Conservation (phyloP, 92 coral and sea anemone genomes). For the Hydrozoanthus gracilis region DNA sequence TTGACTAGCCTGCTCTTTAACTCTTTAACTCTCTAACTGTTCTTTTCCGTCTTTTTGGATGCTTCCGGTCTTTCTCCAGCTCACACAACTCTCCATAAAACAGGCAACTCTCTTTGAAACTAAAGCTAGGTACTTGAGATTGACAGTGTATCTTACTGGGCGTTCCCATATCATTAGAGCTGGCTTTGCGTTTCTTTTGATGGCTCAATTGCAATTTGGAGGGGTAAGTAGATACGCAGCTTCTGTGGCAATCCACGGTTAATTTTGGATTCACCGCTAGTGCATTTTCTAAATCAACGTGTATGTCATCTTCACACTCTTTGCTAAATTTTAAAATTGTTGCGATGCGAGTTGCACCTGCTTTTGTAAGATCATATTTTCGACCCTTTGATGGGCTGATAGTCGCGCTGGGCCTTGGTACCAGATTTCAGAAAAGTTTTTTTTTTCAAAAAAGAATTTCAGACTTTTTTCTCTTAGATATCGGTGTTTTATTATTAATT, state of each 20-base stretch:
- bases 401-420: constrained; percentile 31
- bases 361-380: constrained; percentile 47
- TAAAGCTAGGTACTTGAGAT: constrained; percentile 56
- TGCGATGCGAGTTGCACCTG: constrained; percentile 46
- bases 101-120: constrained; percentile 62
- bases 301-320: constrained; percentile 50
- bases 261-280: constrained; percentile 43
- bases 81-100: constrained; percentile 74
- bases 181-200: constrained; percentile 54
- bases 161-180: constrained; percentile 33
- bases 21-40: constrained; percentile 62
- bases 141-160: constrained; percentile 60
- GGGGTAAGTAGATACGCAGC: constrained; percentile 73
- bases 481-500: constrained; percentile 3
- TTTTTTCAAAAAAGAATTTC: constrained; percentile 6
- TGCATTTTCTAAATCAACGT: constrained; percentile 39
- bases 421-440: constrained; percentile 8
- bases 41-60: constrained; percentile 62
- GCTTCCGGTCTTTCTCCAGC: constrained; percentile 53
- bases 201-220: constrained; percentile 58
- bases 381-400: constrained; percentile 23
- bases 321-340: constrained; percentile 43
- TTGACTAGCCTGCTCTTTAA: constrained; percentile 47
- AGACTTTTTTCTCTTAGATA: constrained; percentile 23
- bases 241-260: constrained; percentile 56